phyloP scores from a whole-genome alignment of 2,888 invertebrate genomes.

The Idaea biselata region DNA sequence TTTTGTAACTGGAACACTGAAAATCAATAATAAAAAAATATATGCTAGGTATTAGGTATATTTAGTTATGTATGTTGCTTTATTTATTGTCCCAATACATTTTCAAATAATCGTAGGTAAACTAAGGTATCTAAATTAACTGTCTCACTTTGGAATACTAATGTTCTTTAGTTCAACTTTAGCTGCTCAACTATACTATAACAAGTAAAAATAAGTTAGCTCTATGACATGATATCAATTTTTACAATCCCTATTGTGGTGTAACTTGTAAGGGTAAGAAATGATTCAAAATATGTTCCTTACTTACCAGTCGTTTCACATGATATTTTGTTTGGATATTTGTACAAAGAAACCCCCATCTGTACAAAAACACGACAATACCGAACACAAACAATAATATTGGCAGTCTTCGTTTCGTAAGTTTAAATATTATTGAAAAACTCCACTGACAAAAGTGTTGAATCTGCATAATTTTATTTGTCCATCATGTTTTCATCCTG shows the following conservation, averaged over 20 bases:
- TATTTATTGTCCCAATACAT: too few species aligned
- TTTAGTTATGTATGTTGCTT: background rate
- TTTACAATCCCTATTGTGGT: too few species aligned
- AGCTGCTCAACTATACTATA: too few species aligned
- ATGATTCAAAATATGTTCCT: background rate
- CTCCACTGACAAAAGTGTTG: slow-evolving; percentile 23
- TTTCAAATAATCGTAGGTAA: too few species aligned
- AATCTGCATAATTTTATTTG: background rate
- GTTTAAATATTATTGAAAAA: slow-evolving; percentile 29
- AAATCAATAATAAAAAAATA: slow-evolving; percentile 34
- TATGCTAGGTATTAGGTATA: background rate
- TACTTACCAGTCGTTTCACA: slow-evolving; percentile 79
- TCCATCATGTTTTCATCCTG: background rate
- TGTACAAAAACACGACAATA: slow-evolving; percentile 33
- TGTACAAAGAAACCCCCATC: slow-evolving; percentile 81
- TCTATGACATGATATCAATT: too few species aligned
- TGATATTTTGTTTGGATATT: slow-evolving; percentile 80
- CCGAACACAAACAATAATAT: slow-evolving; percentile 22
- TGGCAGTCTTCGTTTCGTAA: slow-evolving; percentile 29
- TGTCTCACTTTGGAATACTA: too few species aligned
- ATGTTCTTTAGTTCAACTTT: too few species aligned
- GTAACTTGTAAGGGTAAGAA: background rate
- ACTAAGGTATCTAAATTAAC: too few species aligned
- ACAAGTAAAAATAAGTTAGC: too few species aligned
- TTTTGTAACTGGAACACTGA: slow-evolving; percentile 79